phyloP scores from a whole-genome alignment of 2,797 vertebrate species.

The Takifugu rubripes region DNA sequence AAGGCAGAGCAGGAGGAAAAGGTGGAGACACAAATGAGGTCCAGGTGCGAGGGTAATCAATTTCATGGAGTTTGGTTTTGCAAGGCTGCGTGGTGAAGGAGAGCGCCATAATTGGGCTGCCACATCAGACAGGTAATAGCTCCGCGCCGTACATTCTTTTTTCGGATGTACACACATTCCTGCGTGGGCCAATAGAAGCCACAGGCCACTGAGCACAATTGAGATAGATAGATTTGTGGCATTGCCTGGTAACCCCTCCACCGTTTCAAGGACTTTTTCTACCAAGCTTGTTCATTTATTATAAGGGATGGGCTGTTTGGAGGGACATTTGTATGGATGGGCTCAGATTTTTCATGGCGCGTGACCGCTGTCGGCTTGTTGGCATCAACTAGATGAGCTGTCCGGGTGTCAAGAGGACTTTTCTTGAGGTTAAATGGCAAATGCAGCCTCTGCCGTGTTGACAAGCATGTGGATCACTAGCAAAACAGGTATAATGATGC shows the following conservation, averaged over 20 bases:
- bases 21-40: conserved; percentile 59
- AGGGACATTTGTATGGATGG: conserved; percentile 26
- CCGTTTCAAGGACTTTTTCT: conserved; percentile 58
- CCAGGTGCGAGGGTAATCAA: conserved; percentile 69
- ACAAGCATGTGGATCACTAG: background rate
- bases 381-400: conserved; percentile 38
- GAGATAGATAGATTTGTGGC: conserved; percentile 62
- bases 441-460: background rate
- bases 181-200: conserved; percentile 48
- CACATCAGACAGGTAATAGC: conserved; percentile 63
- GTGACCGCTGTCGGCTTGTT: conserved; percentile 33
- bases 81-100: conserved; percentile 64
- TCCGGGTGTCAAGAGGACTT: conserved; percentile 30
- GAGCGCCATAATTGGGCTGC: conserved; percentile 67
- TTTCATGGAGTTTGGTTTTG: conserved; percentile 69
- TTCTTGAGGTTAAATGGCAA: conserved; percentile 50
- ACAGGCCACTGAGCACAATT: conserved; percentile 57
- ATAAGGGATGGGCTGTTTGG: conserved; percentile 34
- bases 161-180: conserved; percentile 40
- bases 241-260: conserved; percentile 52
- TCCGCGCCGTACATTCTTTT: conserved; percentile 53
- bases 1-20: conserved; percentile 19
- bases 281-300: conserved; percentile 55
- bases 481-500: background rate
- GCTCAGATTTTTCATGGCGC: conserved; percentile 48